Percentiles rank a stretch among this genome's conserved stretches.
phyloP scores from a whole-genome alignment of 2,888 invertebrate species.

The Petrolisthes manimaculis region DNA sequence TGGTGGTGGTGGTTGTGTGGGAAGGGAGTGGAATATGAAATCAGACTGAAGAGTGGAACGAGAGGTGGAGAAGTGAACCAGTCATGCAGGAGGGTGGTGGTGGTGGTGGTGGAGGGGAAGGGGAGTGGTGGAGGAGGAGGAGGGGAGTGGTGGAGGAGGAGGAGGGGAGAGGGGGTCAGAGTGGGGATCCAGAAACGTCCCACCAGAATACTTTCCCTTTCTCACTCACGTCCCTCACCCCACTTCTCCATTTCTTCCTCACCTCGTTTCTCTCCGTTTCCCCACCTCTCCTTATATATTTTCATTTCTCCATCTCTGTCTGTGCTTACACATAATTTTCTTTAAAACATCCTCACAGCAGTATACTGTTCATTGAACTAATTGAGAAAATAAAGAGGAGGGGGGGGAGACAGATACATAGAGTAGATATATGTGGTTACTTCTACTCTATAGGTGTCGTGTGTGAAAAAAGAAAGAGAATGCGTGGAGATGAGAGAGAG shows the following conservation, averaged over 20 bases:
- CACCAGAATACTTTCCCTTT: not conserved
- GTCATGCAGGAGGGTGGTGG: not conserved
- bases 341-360: too few species aligned
- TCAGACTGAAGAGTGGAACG: not conserved
- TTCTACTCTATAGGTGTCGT: too few species aligned
- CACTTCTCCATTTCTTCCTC: conserved; percentile 4
- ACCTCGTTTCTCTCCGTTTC: not conserved
- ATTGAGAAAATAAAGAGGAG: too few species aligned
- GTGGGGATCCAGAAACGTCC: not conserved
- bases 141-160: too few species aligned
- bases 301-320: not conserved
- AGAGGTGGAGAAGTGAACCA: not conserved
- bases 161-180: too few species aligned
- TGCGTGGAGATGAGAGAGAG: too few species aligned
- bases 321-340: not conserved
- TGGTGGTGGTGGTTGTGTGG: not conserved
- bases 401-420: too few species aligned
- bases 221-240: not conserved
- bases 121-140: too few species aligned
- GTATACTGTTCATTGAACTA: too few species aligned
- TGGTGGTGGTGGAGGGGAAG: too few species aligned
- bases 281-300: not conserved
- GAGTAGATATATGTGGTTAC: too few species aligned
- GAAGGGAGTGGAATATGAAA: not conserved
- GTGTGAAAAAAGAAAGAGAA: too few species aligned